Conservation (phyloP, 2,888 invertebrate species). For the Oscheius sp. region DNA sequence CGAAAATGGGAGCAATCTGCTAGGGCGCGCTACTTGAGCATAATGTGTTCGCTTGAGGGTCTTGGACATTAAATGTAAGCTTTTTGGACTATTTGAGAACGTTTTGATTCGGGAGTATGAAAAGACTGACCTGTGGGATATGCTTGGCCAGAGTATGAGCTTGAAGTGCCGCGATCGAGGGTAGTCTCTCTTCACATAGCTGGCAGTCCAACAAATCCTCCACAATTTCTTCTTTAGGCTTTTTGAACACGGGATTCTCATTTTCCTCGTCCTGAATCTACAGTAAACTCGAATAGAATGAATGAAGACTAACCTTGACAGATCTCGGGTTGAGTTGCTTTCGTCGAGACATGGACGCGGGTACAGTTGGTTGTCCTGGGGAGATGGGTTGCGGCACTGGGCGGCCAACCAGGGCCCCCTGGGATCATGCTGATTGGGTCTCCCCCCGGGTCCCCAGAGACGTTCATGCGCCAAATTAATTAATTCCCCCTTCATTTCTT, state of each 20-base stretch:
- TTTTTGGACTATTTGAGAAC: too few species aligned
- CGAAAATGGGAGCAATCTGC: too few species aligned
- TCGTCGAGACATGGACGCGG: constrained; percentile 31
- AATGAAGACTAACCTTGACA: constrained; percentile 17
- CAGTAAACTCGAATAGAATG: background rate
- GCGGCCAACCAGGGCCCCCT: constrained; percentile 18
- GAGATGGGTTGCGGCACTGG: constrained; percentile 10
- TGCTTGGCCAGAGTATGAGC: constrained; percentile 33
- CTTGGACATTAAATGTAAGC: too few species aligned
- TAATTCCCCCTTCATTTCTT: constrained; percentile 38
- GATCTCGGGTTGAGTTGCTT: constrained; percentile 33
- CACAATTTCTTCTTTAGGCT: constrained; percentile 31
- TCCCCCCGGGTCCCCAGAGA: constrained; percentile 20
- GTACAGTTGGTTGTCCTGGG: constrained; percentile 26
- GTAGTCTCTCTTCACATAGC: constrained; percentile 33
- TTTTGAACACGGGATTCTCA: constrained; percentile 29
- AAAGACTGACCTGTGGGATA: constrained; percentile 20
- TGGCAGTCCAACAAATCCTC: constrained; percentile 35
- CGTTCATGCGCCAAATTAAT: constrained; percentile 28
- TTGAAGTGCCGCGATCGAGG: constrained; percentile 34
- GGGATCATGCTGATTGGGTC: constrained; percentile 28
- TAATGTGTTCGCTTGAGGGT: too few species aligned
- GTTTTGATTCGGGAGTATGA: too few species aligned
- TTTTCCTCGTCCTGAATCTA: constrained; percentile 25
- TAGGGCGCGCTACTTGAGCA: too few species aligned